Conservation (phyloP, 35 echinoderm and acorn worm genomes). For the Ptychodera flava region DNA sequence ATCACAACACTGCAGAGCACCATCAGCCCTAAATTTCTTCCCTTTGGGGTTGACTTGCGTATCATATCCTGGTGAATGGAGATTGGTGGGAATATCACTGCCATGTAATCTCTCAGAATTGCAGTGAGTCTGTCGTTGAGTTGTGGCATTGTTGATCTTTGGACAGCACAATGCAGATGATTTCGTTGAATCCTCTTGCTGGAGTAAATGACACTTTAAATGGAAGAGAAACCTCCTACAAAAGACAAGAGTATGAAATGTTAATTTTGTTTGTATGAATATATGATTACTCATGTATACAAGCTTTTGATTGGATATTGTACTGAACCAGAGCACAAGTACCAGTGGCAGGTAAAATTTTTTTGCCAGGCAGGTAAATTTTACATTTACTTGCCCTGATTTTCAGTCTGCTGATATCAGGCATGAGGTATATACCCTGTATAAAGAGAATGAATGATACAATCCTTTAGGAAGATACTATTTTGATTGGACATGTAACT, state of each 20-base stretch:
- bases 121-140: neutral
- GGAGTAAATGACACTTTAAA: neutral
- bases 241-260: neutral
- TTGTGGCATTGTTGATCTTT: neutral
- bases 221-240: neutral
- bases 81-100: neutral
- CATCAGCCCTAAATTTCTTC: neutral
- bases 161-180: too few species aligned
- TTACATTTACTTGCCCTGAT: neutral
- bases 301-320: too few species aligned
- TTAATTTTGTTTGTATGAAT: neutral
- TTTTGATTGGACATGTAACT: too few species aligned
- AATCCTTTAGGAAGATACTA: too few species aligned
- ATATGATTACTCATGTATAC: too few species aligned
- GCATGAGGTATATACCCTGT: too few species aligned
- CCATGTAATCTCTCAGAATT: neutral
- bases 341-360: neutral
- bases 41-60: neutral
- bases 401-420: neutral
- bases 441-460: too few species aligned
- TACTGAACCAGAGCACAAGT: neutral
- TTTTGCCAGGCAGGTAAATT: neutral
- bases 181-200: too few species aligned
- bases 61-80: neutral
- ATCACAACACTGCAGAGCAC: neutral